A percentile compares a stretch with the other conserved stretches of the same genome.
Evolutionary conservation across 2,888 invertebrate species (phyloP).

Genomic region (Drosophila pegasa): DNA sequence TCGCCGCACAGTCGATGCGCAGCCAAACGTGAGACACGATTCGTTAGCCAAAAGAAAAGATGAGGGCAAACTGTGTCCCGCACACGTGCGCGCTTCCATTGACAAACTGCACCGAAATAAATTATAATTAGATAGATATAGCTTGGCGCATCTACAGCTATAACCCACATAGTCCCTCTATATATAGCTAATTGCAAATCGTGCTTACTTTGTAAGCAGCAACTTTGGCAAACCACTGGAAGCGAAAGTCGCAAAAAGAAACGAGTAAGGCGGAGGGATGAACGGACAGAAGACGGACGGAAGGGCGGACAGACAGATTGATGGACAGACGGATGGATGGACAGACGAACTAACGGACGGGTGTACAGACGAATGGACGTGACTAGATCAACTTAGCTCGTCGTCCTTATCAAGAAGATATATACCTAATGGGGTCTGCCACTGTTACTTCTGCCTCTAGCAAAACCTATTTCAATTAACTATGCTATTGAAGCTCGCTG

Average conservation of each 20-base stretch:
- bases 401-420: too few relatives aligned
- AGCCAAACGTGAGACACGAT: conserved; percentile 34
- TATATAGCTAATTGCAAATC: conserved; percentile 13
- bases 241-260: not conserved
- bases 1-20: conserved; percentile 3
- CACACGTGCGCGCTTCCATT: conserved; percentile 21
- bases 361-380: too few relatives aligned
- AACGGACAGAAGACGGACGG: too few relatives aligned
- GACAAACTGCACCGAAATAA: conserved; percentile 12
- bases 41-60: conserved; percentile 19
- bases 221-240: not conserved
- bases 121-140: conserved; percentile 11
- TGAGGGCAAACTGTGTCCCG: conserved; percentile 8
- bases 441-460: too few relatives aligned
- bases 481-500: too few relatives aligned
- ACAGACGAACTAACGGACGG: too few relatives aligned
- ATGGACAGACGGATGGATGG: too few relatives aligned
- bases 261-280: too few relatives aligned
- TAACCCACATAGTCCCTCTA: conserved; percentile 5
- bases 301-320: too few relatives aligned
- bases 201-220: conserved; percentile 6
- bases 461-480: too few relatives aligned
- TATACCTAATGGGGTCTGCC: too few relatives aligned
- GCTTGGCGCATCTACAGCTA: not conserved
- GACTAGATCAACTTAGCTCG: too few relatives aligned